A percentile compares a stretch with the other conserved stretches of the same genome.
Conservation (phyloP, 1,140 invertebrate genomes). For the Drosophila bipectinata region DNA sequence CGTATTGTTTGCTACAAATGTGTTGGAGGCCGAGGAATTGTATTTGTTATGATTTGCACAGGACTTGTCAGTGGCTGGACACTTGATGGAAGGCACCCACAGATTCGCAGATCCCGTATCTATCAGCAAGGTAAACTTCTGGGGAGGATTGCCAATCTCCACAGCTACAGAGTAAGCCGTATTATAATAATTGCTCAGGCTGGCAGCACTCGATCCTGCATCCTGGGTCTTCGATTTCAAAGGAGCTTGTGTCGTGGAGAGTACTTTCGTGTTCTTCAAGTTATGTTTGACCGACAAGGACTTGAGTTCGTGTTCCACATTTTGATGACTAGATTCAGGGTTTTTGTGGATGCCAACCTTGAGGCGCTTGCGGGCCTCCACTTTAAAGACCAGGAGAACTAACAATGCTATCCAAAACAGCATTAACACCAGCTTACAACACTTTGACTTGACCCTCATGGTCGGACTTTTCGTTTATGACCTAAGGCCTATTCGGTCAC, state of each 20-base stretch:
- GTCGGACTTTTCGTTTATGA: conserved; percentile 6
- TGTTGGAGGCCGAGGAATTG: conserved; percentile 91
- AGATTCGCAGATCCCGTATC: conserved; percentile 99
- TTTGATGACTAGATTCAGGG: conserved; percentile 21
- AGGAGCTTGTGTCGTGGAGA: background rate
- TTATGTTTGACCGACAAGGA: conserved; percentile 35
- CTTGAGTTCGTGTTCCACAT: conserved; percentile 28
- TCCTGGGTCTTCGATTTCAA: background rate
- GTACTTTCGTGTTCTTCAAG: background rate
- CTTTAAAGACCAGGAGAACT: background rate
- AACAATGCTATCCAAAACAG: conserved; percentile 11
- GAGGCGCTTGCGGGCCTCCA: conserved; percentile 9
- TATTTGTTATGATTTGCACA: conserved; percentile 96
- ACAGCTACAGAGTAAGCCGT: conserved; percentile 98
- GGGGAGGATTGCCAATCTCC: conserved; percentile 94
- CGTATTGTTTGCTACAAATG: conserved; percentile 94
- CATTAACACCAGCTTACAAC: background rate
- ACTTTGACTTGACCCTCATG: conserved; percentile 25
- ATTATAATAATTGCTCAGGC: conserved; percentile 85
- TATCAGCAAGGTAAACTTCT: conserved; percentile 97
- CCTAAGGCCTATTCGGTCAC: conserved; percentile 26
- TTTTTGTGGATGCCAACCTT: conserved; percentile 24
- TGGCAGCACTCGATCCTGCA: background rate
- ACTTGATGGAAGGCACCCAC: conserved; percentile 98
- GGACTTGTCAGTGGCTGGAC: conserved; percentile 90